Conservation (phyloP, 2,797 vertebrate genomes). For the Brachyrhaphis roseni region DNA sequence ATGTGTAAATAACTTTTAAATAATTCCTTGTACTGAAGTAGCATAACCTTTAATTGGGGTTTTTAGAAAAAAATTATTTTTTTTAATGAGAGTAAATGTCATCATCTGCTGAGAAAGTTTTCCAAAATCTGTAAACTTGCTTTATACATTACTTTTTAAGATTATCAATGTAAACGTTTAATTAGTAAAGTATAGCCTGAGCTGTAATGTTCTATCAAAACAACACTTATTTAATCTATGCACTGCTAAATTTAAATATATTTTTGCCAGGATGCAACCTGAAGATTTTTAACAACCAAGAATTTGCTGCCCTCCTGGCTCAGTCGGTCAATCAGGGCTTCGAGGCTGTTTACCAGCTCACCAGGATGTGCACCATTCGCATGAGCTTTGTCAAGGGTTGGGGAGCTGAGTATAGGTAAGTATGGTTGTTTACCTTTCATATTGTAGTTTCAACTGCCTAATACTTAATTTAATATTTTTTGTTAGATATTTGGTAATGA, state of each 20-base stretch:
- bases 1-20: background rate
- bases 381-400: constrained; percentile 99
- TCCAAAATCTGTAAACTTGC: background rate
- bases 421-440: background rate
- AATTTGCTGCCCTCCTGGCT: constrained; percentile 93
- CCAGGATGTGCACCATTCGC: constrained; percentile 97
- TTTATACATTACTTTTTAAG: background rate
- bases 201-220: background rate
- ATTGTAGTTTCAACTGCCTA: background rate
- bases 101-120: background rate
- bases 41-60: background rate
- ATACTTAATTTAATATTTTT: background rate
- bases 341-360: constrained; percentile 97
- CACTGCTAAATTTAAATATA: background rate
- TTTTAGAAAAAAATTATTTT: background rate
- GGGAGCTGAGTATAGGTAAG: constrained; percentile 97
- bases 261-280: constrained; percentile 90
- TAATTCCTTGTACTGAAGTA: background rate
- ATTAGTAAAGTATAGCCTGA: background rate
- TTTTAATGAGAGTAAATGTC: background rate
- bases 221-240: background rate
- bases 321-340: constrained; percentile 99
- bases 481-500: background rate
- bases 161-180: background rate
- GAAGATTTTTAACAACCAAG: constrained; percentile 99